Percentiles rank a stretch among this genome's conserved stretches.
phyloP scores from a whole-genome alignment of 2,888 invertebrate species.

The Xanthia togata region DNA sequence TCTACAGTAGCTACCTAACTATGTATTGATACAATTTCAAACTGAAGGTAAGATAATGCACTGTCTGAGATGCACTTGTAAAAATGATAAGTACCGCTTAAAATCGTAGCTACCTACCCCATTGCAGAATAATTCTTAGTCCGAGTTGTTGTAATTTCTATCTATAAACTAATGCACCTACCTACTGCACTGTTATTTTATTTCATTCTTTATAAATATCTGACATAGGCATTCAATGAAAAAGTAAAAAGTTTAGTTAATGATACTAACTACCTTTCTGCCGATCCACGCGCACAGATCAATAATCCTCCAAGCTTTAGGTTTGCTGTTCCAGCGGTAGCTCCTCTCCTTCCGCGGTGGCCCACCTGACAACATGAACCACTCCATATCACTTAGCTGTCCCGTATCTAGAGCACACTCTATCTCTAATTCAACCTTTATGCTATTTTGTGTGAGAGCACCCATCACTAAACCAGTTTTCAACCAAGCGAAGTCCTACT shows the following conservation, averaged over 20 bases:
- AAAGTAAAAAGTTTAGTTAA: constrained; percentile 13
- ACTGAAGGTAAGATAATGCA: background rate
- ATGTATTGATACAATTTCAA: constrained; percentile 10
- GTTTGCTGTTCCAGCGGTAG: constrained; percentile 75
- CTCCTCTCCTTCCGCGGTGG: constrained; percentile 81
- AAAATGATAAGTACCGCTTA: background rate
- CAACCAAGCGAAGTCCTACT: constrained; percentile 16
- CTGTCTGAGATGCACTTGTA: background rate
- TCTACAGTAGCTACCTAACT: background rate
- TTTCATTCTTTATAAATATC: background rate
- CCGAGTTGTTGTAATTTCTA: background rate
- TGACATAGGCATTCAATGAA: background rate
- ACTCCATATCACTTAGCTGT: constrained; percentile 81
- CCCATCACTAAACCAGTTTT: constrained; percentile 62
- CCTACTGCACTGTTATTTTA: background rate
- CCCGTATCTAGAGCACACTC: constrained; percentile 79
- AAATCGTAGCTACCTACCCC: background rate
- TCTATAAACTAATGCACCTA: background rate
- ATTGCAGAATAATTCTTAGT: constrained; percentile 3
- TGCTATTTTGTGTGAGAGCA: constrained; percentile 66
- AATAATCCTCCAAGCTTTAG: constrained; percentile 81
- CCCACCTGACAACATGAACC: constrained; percentile 85
- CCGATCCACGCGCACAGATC: constrained; percentile 87
- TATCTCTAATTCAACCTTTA: constrained; percentile 82
- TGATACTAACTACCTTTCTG: constrained; percentile 79